A percentile compares a stretch with the other conserved stretches of the same genome.
phyloP scores from a whole-genome alignment of 1,140 invertebrate genomes.

The Atta cephalotes region DNA sequence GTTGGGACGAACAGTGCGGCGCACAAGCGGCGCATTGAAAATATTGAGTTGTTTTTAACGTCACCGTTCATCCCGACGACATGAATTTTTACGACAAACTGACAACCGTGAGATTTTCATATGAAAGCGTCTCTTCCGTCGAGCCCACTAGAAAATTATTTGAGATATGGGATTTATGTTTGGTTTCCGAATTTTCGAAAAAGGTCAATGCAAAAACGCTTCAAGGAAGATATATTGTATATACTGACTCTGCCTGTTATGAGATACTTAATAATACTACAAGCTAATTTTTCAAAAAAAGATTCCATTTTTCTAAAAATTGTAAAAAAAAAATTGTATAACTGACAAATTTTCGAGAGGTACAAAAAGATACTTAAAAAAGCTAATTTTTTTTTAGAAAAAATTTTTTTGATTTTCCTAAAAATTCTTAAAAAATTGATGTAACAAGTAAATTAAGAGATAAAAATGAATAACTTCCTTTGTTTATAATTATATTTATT shows the following conservation, averaged over 20 bases:
- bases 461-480: no score
- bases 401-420: no score
- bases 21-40: slow-evolving; percentile 47
- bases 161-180: slow-evolving; percentile 33
- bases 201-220: neutral
- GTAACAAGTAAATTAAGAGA: no score
- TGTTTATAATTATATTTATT: neutral
- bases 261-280: neutral
- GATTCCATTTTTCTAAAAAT: neutral
- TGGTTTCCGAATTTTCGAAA: neutral
- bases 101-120: slow-evolving; percentile 61
- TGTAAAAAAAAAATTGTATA: neutral
- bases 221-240: neutral
- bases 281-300: neutral
- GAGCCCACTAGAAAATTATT: slow-evolving; percentile 48
- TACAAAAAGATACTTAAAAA: neutral
- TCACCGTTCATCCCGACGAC: slow-evolving; percentile 43
- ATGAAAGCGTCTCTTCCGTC: slow-evolving; percentile 35
- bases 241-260: neutral
- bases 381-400: neutral
- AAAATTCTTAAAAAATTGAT: no score
- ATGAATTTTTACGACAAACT: slow-evolving; percentile 63
- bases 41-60: slow-evolving; percentile 61
- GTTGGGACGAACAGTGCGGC: slow-evolving; percentile 5
- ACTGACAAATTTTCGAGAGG: neutral